These are phyloP conservation scores for Epinephelus malabaricus DNA, from an alignment of 2,797 vertebrate species.

Conservation along the genomic window DNA sequence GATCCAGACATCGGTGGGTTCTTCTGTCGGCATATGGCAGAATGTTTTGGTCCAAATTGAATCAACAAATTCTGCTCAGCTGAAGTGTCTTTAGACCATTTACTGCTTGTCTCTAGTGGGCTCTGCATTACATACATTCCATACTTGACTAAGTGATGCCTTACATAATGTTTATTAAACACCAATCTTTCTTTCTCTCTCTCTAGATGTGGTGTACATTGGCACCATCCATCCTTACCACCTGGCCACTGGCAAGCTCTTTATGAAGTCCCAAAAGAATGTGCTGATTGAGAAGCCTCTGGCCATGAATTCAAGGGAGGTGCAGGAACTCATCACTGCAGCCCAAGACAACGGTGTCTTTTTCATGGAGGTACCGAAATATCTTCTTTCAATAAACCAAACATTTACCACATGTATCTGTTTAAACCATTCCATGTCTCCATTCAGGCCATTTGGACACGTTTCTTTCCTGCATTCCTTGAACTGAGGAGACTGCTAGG, in stretches of 20 bases:
- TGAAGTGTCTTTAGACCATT: not conserved
- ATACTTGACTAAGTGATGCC: not conserved
- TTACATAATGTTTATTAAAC: not conserved
- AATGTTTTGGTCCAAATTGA: not conserved
- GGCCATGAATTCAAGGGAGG: constrained; percentile 74
- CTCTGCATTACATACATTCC: not conserved
- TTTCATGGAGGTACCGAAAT: constrained; percentile 38
- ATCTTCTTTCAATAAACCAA: not conserved
- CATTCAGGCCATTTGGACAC: constrained; percentile 42
- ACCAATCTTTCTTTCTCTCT: not conserved
- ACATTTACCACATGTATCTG: not conserved
- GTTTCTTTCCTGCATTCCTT: constrained; percentile 25
- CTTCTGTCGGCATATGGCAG: not conserved
- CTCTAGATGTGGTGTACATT: constrained; percentile 30
- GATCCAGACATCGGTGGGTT: constrained; percentile 22
- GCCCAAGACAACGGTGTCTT: constrained; percentile 35
- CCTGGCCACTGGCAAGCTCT: constrained; percentile 26
- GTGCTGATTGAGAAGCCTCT: constrained; percentile 84
- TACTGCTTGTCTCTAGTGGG: not conserved
- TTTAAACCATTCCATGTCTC: not conserved
- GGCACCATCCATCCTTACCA: constrained; percentile 36
- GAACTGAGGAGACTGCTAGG: constrained; percentile 50
- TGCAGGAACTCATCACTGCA: constrained; percentile 65
- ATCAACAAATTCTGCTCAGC: not conserved
- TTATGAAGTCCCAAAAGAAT: constrained; percentile 65